Conservation (phyloP, 2,113 vertebrate genomes). For the Reinhardtius hippoglossoides region DNA sequence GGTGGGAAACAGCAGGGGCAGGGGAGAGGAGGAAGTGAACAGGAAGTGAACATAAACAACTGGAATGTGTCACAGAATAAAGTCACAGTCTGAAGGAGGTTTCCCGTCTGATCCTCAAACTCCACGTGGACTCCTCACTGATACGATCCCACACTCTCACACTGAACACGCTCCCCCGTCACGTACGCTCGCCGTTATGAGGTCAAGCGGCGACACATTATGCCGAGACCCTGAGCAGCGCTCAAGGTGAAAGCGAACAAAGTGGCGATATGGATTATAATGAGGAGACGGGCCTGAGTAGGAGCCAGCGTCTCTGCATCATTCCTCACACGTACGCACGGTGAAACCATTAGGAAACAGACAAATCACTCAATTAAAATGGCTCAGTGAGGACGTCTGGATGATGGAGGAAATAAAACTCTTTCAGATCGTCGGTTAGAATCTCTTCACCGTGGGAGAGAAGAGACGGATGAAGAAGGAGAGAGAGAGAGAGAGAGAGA, state of each 20-base stretch:
- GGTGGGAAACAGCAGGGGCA: no score
- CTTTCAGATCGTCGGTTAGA: no score
- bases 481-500: no score
- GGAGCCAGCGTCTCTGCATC: slow-evolving; percentile 68
- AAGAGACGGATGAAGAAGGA: no score
- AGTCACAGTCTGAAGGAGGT: no score
- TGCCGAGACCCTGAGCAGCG: background rate
- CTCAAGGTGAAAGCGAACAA: slow-evolving; percentile 25
- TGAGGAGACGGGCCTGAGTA: slow-evolving; percentile 44
- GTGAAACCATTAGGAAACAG: slow-evolving; percentile 87
- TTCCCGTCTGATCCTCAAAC: no score
- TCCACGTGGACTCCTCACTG: no score
- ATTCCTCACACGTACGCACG: slow-evolving; percentile 85
- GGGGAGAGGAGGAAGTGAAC: background rate
- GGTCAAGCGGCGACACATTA: slow-evolving; percentile 20
- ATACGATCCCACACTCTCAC: rapidly evolving
- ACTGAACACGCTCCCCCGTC: background rate
- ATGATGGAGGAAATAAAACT: background rate
- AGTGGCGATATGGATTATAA: slow-evolving; percentile 17
- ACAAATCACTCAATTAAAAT: slow-evolving; percentile 95
- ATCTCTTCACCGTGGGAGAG: background rate
- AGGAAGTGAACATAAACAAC: background rate
- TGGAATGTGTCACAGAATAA: no score
- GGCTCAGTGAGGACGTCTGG: slow-evolving; percentile 64
- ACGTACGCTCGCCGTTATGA: background rate